Evolutionary conservation across 2,113 vertebrate species (phyloP), one percentile per base, ranked within the genome.

Genomic region (Numida meleagris): DNA sequence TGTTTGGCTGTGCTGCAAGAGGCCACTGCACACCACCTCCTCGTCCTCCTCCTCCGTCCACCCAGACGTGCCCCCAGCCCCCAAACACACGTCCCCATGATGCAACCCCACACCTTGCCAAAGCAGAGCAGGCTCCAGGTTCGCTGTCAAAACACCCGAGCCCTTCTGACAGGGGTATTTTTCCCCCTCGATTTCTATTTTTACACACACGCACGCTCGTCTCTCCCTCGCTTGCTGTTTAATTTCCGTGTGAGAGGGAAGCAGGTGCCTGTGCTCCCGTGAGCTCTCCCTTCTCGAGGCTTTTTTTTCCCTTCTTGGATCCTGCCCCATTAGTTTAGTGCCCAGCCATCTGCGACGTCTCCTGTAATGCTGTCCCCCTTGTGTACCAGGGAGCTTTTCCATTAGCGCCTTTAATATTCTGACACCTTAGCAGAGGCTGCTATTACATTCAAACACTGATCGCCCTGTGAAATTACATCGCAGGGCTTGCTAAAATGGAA

Each of bases 401-500:
- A 99, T 99, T 99, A 99, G 98, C 97, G 97, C 98, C 98, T 98
- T 99, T 99, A 98, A 99, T 99, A 98, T 99, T 99, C 98, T 99
- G 99, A 99, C 99, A 99, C 98, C 98, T 98, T 98, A 98, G 98
- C 98, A 98, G 97, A 98, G 98, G 97, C 98, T 98, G 97, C 98
- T 98, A 98, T 98, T 98, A 98, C 98, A 98, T 98, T 98, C 98
- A 98, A 97, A 98, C 98, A 98, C 98, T 98, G 98, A 98, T 98
- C 98, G 98, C 98, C 98, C 98, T 98, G 98, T 98, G 98, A 98
- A 98, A 98, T 98, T 97, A 98, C 98, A 98, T 98, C 98, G 98
- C 98, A 97, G 97, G 97, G 97, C 96, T 97, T 96, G 95, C 97
- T 97, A 98, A 97, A 98, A 98, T 98, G 98, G 98, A 98, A 98